These are phyloP conservation scores for Coelinius sp. DNA, from an alignment of 2,888 invertebrate species.

Conservation along the genomic window DNA sequence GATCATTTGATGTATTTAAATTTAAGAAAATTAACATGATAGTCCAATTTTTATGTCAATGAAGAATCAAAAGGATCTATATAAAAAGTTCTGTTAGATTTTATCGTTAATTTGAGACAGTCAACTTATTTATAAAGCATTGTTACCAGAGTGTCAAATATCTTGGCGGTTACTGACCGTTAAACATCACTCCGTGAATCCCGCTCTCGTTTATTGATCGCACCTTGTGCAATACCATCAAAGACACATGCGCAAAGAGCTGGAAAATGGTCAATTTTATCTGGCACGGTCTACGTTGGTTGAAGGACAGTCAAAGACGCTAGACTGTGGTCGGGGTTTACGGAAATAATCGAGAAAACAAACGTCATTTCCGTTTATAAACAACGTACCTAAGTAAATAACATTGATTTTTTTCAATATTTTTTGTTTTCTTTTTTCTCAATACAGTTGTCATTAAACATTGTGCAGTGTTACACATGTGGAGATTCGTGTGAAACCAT, in stretches of 20 bases:
- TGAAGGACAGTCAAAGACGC: not conserved
- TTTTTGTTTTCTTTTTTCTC: not conserved
- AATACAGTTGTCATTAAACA: not conserved
- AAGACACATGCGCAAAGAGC: slow-evolving; percentile 24
- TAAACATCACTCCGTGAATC: not conserved
- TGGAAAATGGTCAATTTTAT: not conserved
- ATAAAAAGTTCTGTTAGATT: not conserved
- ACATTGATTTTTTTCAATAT: not conserved
- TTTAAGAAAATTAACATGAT: too few species aligned
- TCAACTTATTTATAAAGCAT: not conserved
- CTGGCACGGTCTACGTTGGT: slow-evolving; percentile 16
- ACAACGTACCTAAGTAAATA: not conserved
- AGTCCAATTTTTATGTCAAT: too few species aligned
- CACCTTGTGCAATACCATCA: slow-evolving; percentile 9
- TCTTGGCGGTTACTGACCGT: slow-evolving; percentile 17
- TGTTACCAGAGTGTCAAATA: not conserved
- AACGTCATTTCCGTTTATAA: slow-evolving; percentile 2
- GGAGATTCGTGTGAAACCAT: not conserved
- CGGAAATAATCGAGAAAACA: slow-evolving; percentile 9
- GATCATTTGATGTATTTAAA: too few species aligned
- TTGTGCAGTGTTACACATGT: not conserved
- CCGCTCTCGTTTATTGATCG: slow-evolving; percentile 32
- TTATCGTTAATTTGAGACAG: not conserved
- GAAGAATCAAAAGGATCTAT: too few species aligned
- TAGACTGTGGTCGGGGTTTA: slow-evolving; percentile 8